Evolutionary conservation across 2,888 invertebrate species (phyloP), one percentile per base, ranked within the genome.

Genomic region (Coenonympha glycerion): DNA sequence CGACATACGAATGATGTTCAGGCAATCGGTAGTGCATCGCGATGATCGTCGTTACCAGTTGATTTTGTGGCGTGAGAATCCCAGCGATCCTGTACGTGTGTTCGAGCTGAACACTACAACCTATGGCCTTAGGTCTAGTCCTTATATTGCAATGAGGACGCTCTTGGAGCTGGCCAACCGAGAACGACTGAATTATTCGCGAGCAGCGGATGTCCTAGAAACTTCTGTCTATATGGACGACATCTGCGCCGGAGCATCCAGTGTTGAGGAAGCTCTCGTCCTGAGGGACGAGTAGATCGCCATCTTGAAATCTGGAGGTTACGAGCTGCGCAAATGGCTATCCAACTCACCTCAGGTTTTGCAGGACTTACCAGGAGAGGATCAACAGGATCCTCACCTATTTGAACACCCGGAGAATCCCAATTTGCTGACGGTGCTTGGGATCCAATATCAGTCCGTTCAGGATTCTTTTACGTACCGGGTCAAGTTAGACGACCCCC

Each of bases 21-120:
- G n/a, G n/a, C n/a, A n/a, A n/a, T n/a, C n/a, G n/a, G n/a, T n/a
- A n/a, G n/a, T n/a, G n/a, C n/a, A n/a, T n/a, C n/a, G n/a, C n/a
- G 15, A 52, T 34, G 45, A 46, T 9, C 31, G 44, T 2, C 31
- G 44, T 1, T 44, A 44, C 21, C 31, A 31, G 9, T 22, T 39
- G 0, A 39, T 39, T 6, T 24, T 39, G 21, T 39, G 39, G 39
- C 39, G 39, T 3, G 39, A 39, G 6, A 2, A 3, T 11, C 39
- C 39, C 2, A 8, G 4, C 3, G 39, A 39, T 6, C 39, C 39
- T 1, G 15, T 39, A 2, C 22, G 11, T 4, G 24, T 24, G 1
- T 39, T 21, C 11, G 21, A 21, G 11, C 11, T 39, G 8, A 39
- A 22, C 13, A 39, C 39, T 4, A 24, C 21, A 6, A 40, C 40